Base-by-base conservation (phyloP, 2,113 vertebrate genomes). In the Nicator chloris region DNA sequence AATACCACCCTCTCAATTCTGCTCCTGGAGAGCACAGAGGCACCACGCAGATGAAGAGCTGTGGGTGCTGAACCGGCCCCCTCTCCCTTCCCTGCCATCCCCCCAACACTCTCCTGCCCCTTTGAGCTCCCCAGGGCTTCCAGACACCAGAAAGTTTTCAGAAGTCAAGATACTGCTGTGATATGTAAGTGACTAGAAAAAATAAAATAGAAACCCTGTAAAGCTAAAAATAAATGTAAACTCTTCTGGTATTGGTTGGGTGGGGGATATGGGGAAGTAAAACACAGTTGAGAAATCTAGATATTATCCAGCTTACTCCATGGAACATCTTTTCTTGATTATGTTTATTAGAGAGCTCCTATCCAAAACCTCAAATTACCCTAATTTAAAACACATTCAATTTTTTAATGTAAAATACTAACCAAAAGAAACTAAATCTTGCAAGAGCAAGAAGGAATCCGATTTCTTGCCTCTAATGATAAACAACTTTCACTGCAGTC, bases 301-400 rank as follows among this genome's bases (percentile, higher is more conserved):
- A 85, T 68, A 90, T 68, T 89, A 82, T 69, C 49, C 0, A 2
- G 89, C 56, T 92, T 88, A 93, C 10, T 85, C 44, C 1, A 3
- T 10, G 3, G 33, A 96, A 86, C 80, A 97, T 93, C 83, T 96
- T 95, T 94, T 93, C 72, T 88, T 94, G 56, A 82, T 96, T 96
- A 93, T 33, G 66, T 59, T 96, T 94, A 94, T 93, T 95, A 86
- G 42, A 90, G 27, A 88, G 22, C 31, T 87, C 78, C 71, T 92
- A 76, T 53, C 71, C 88, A 73, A 97, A 95, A 86, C 77, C 83
- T 89, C 88, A 95, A 86, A 81, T 92, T 95, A 93, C 13, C 56
- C 66, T 94, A 92, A 95, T 89, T 50, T 91, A 61, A 96, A 97
- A 84, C 95, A 96, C 51, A 89, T 93, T 82, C 81, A 15, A 31